These are phyloP conservation scores for Arctopsyche grandis DNA, from an alignment of 1,140 invertebrate genomes.

Conservation along the genomic window DNA sequence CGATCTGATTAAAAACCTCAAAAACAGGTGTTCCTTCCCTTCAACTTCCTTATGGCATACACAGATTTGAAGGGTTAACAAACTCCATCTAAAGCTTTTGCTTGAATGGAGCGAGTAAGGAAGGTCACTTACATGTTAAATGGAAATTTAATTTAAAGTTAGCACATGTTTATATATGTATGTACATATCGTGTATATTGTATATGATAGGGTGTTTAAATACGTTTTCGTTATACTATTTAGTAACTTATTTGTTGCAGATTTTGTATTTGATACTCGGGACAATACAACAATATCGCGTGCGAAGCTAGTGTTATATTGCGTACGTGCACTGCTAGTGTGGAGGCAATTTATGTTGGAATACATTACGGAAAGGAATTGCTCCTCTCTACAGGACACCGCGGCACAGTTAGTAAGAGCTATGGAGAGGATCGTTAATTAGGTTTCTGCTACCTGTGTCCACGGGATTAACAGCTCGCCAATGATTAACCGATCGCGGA, in stretches of 20 bases:
- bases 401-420: neutral
- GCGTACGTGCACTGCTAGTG: neutral
- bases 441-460: constrained; percentile 43
- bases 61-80: constrained; percentile 28
- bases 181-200: no score
- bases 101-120: neutral
- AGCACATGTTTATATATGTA: neutral
- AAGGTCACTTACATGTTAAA: neutral
- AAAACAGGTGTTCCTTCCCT: constrained; percentile 44
- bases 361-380: constrained; percentile 46
- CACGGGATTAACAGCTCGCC: constrained; percentile 31
- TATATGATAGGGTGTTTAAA: neutral
- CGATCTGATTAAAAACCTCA: constrained; percentile 40
- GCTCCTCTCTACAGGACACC: constrained; percentile 35
- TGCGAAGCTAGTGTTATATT: constrained; percentile 37
- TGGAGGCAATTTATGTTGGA: constrained; percentile 47
- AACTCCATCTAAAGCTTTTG: neutral
- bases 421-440: constrained; percentile 42
- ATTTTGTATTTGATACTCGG: neutral
- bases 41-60: constrained; percentile 36
- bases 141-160: neutral
- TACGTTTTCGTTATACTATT: neutral
- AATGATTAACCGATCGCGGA: constrained; percentile 46
- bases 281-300: constrained; percentile 32
- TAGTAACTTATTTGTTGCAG: constrained; percentile 14